These are phyloP conservation scores for Coreius guichenoti DNA, from an alignment of 2,797 vertebrate species.

Conservation along the genomic window DNA sequence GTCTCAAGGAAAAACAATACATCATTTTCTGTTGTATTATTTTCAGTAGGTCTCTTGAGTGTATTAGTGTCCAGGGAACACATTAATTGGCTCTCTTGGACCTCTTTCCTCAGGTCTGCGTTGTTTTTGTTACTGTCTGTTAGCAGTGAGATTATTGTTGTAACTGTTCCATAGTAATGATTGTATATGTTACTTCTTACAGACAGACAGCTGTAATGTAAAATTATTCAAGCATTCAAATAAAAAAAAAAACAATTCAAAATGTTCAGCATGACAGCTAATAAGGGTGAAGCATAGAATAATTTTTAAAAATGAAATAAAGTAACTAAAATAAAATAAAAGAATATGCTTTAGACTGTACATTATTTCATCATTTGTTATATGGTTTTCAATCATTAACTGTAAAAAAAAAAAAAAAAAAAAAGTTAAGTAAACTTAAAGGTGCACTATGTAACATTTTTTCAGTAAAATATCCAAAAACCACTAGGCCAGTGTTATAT, in stretches of 20 bases:
- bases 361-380: background rate
- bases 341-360: background rate
- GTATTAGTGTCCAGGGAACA: constrained; percentile 16
- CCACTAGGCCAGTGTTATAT: too few relatives aligned
- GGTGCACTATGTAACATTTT: too few relatives aligned
- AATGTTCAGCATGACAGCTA: too few relatives aligned
- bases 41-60: constrained; percentile 1
- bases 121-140: constrained; percentile 8
- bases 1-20: background rate
- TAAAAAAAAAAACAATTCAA: too few relatives aligned
- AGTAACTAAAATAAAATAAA: background rate
- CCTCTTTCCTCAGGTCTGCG: background rate
- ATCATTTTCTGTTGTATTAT: constrained; percentile 12
- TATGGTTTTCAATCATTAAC: background rate
- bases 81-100: constrained; percentile 20
- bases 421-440: background rate
- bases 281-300: background rate
- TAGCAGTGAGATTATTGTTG: background rate
- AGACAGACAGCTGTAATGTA: background rate
- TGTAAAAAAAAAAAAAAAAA: too few relatives aligned
- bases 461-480: too few relatives aligned
- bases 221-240: background rate
- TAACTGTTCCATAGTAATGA: background rate
- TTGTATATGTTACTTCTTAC: background rate
- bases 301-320: background rate